Evolutionary conservation across 2,888 invertebrate species (phyloP).

Genomic region (Heliconius erato): DNA sequence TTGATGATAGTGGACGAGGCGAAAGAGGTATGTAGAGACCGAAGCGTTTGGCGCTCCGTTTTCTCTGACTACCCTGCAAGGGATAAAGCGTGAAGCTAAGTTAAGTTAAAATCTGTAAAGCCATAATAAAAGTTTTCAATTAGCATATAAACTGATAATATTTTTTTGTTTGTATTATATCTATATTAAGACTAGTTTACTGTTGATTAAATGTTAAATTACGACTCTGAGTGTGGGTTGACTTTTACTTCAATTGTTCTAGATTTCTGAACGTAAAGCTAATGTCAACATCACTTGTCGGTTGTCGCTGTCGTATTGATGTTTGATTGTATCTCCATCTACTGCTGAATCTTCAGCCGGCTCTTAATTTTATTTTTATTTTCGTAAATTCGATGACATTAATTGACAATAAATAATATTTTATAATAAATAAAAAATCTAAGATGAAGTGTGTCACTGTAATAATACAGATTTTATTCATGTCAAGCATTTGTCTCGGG

Average conservation of each 20-base stretch:
- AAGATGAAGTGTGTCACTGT: conserved; percentile 73
- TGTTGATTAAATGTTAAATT: too few species aligned
- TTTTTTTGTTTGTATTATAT: too few species aligned
- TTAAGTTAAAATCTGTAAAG: too few species aligned
- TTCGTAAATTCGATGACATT: conserved; percentile 3
- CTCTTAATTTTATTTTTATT: conserved; percentile 32
- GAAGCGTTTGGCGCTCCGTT: too few species aligned
- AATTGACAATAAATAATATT: background rate
- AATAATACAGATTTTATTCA: conserved; percentile 68
- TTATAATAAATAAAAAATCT: background rate
- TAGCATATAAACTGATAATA: too few species aligned
- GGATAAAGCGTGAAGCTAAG: too few species aligned
- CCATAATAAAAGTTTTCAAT: too few species aligned
- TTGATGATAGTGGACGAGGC: too few species aligned
- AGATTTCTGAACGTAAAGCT: background rate
- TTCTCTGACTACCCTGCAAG: too few species aligned
- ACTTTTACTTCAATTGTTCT: background rate
- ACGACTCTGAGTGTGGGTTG: too few species aligned
- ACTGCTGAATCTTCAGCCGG: conserved; percentile 14
- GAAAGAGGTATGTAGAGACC: too few species aligned
- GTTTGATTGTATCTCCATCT: conserved; percentile 18
- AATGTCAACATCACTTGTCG: conserved; percentile 3
- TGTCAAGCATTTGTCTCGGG: conserved; percentile 74
- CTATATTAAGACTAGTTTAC: too few species aligned
- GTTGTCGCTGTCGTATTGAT: conserved; percentile 16